A percentile compares a stretch with the other conserved stretches of the same genome.
Evolutionary conservation across 1,140 invertebrate genomes (phyloP).

Genomic region (Neodiprion fabricii): DNA sequence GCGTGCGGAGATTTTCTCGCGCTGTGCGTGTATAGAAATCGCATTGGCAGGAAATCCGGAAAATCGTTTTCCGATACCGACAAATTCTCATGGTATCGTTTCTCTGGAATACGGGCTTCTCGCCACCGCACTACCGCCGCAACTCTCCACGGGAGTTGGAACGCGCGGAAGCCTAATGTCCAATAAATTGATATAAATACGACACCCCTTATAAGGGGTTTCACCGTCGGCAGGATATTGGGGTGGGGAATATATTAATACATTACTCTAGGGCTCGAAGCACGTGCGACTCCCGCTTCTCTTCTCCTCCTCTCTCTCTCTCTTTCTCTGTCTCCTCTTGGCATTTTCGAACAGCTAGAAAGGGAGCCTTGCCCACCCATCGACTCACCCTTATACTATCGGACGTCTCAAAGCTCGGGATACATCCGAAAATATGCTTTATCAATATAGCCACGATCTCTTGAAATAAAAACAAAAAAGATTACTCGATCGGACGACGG

Average conservation of each 20-base stretch:
- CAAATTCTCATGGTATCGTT: constrained; percentile 13
- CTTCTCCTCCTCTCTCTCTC: not conserved
- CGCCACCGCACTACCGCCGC: constrained; percentile 8
- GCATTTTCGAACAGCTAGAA: not conserved
- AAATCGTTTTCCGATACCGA: constrained; percentile 11
- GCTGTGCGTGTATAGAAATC: constrained; percentile 14
- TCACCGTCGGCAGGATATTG: not conserved
- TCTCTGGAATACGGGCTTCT: not conserved
- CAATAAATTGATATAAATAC: constrained; percentile 28
- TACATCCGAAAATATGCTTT: too few species aligned
- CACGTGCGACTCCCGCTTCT: not conserved
- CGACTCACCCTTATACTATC: not conserved
- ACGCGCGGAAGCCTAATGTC: constrained; percentile 17
- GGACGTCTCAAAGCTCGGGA: too few species aligned
- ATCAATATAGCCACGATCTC: too few species aligned
- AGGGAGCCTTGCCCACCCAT: not conserved
- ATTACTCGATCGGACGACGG: too few species aligned
- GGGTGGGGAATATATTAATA: constrained; percentile 27
- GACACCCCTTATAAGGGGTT: constrained; percentile 6
- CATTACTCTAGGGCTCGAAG: constrained; percentile 17
- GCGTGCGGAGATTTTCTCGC: not conserved
- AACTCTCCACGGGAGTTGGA: not conserved
- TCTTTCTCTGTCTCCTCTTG: too few species aligned
- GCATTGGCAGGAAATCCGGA: constrained; percentile 14
- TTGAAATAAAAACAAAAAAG: too few species aligned